These are phyloP conservation scores for Apostichopus parvimensis DNA, from an alignment of 35 echinoderm and acorn worm species.

Conservation along the genomic window DNA sequence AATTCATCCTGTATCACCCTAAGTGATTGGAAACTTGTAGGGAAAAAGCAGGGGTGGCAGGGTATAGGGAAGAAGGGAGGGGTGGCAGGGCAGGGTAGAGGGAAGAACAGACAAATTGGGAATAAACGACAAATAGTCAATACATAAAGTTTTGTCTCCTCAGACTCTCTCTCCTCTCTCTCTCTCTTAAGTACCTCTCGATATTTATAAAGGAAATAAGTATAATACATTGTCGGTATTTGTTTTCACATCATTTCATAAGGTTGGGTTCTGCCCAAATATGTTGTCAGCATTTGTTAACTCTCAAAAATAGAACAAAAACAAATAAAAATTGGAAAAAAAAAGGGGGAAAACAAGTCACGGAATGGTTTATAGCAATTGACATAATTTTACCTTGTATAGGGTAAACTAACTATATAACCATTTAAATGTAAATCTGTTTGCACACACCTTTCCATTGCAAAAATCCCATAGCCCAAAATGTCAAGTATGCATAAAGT, in stretches of 20 bases:
- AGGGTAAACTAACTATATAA: no score
- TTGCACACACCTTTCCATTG: no score
- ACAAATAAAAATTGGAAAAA: not conserved
- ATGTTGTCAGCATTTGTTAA: conserved; percentile 17
- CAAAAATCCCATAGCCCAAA: no score
- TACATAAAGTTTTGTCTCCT: not conserved
- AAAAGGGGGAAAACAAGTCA: not conserved
- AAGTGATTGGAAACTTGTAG: no score
- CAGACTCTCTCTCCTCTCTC: not conserved
- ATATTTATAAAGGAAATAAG: conserved; percentile 22
- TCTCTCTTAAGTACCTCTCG: conserved; percentile 42
- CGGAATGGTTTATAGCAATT: not conserved
- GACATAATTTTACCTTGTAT: no score
- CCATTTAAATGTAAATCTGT: no score
- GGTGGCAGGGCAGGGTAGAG: no score
- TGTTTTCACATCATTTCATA: conserved; percentile 36
- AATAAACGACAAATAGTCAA: not conserved
- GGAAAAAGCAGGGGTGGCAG: no score
- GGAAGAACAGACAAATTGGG: no score
- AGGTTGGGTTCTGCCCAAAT: conserved; percentile 11
- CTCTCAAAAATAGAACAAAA: not conserved
- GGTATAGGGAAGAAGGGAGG: no score
- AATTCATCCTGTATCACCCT: no score
- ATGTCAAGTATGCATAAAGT: no score
- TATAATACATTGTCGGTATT: conserved; percentile 47